A percentile compares a stretch with the other conserved stretches of the same genome.
Evolutionary conservation across 1,140 invertebrate genomes (phyloP).

Genomic region (Zophobas morio): DNA sequence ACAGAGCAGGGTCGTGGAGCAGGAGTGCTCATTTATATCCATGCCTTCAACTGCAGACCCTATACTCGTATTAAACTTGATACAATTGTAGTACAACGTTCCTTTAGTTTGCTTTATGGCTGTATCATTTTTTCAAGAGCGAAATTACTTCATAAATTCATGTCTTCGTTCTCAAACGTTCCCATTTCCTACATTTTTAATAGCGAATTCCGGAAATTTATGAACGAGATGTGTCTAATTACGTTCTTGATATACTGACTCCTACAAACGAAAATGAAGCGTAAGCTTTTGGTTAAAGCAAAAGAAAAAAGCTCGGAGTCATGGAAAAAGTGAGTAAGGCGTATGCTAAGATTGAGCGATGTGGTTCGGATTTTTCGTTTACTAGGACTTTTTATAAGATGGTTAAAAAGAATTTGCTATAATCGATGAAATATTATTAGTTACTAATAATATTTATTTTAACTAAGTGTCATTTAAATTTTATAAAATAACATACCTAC

Average conservation of each 20-base stretch:
- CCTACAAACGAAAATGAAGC: too few relatives aligned
- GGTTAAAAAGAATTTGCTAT: too few relatives aligned
- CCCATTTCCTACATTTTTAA: neutral
- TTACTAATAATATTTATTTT: too few relatives aligned
- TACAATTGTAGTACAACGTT: constrained; percentile 47
- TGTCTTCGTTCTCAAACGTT: neutral
- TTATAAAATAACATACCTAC: too few relatives aligned
- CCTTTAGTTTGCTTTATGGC: constrained; percentile 26
- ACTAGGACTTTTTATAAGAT: too few relatives aligned
- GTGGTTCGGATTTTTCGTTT: too few relatives aligned
- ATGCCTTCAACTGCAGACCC: constrained; percentile 47
- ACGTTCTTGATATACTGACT: neutral
- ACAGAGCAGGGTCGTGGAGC: constrained; percentile 40
- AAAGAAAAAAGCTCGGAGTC: too few relatives aligned
- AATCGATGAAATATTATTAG: too few relatives aligned
- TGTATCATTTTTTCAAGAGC: constrained; percentile 5
- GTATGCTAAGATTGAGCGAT: too few relatives aligned
- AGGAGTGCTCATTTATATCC: constrained; percentile 48
- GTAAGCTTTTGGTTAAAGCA: too few relatives aligned
- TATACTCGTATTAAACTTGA: constrained; percentile 46
- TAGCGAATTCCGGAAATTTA: constrained; percentile 3
- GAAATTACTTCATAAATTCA: constrained; percentile 2
- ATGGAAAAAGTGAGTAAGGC: too few relatives aligned
- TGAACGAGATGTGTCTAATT: neutral
- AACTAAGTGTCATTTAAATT: too few relatives aligned